phyloP scores from a whole-genome alignment of 2,888 invertebrate species.

The Ichneumon xanthorius region DNA sequence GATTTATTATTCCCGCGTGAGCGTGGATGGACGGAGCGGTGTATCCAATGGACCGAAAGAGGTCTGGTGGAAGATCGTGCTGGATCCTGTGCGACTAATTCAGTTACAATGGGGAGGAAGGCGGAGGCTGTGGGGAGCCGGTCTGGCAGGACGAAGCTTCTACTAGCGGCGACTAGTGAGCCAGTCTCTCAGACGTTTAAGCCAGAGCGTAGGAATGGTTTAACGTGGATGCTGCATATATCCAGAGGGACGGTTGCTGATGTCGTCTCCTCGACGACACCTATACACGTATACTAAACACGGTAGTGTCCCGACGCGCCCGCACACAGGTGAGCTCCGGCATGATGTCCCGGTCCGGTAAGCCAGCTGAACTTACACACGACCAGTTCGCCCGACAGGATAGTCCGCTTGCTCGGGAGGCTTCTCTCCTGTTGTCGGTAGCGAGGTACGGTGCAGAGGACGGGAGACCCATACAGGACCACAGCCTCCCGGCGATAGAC shows the following conservation, averaged over 20 bases:
- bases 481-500: background rate
- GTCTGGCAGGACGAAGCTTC: slow-evolving; percentile 22
- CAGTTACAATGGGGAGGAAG: slow-evolving; percentile 50
- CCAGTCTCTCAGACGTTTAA: slow-evolving; percentile 62
- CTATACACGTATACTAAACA: slow-evolving; percentile 19
- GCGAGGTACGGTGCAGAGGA: background rate
- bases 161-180: slow-evolving; percentile 29
- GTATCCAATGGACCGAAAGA: slow-evolving; percentile 2
- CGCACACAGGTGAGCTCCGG: background rate
- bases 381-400: slow-evolving; percentile 43
- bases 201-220: slow-evolving; percentile 55
- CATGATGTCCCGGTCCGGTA: slow-evolving; percentile 33
- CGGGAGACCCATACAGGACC: slow-evolving; percentile 19
- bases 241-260: slow-evolving; percentile 32
- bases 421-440: slow-evolving; percentile 32
- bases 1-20: background rate
- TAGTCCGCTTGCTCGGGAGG: slow-evolving; percentile 19
- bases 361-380: slow-evolving; percentile 47
- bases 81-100: slow-evolving; percentile 62
- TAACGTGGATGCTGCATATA: slow-evolving; percentile 44
- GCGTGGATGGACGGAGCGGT: background rate
- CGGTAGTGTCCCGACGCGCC: background rate
- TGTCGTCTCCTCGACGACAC: slow-evolving; percentile 49
- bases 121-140: slow-evolving; percentile 26
- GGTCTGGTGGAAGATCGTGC: slow-evolving; percentile 58